Conservation (phyloP, 2,113 vertebrate genomes). For the Phylloscopus trochiloides region DNA sequence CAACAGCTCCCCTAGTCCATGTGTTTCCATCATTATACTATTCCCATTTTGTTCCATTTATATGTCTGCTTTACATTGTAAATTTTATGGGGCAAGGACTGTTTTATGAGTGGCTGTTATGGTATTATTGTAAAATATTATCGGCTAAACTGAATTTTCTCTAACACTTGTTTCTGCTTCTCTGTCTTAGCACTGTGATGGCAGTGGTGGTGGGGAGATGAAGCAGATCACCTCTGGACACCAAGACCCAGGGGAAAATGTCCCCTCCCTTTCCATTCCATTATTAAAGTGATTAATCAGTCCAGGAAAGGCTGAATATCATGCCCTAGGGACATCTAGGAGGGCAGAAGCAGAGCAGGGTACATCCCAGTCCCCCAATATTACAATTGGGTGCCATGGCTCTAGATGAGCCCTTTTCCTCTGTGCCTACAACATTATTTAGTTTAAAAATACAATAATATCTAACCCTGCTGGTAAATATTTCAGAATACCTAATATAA, state of each 20-base stretch:
- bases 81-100: conserved; percentile 37
- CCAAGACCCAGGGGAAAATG: neutral
- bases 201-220: neutral
- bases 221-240: neutral
- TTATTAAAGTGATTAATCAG: neutral
- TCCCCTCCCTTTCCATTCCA: neutral
- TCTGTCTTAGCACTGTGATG: neutral
- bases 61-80: conserved; percentile 50
- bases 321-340: neutral
- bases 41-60: conserved; percentile 20
- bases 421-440: neutral
- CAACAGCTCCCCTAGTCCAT: neutral
- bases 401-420: neutral
- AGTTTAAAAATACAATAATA: neutral
- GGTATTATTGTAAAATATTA: conserved; percentile 40
- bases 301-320: neutral
- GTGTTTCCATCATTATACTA: neutral
- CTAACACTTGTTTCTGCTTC: neutral
- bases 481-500: conserved; percentile 5
- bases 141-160: neutral
- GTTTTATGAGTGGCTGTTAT: conserved; percentile 27
- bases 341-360: neutral
- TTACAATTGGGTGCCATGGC: neutral
- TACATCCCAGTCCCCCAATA: neutral
- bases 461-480: neutral